Evolutionary conservation across 2,888 invertebrate genomes (phyloP), one percentile per base, ranked within the genome.

Genomic region (Allygus modestus): DNA sequence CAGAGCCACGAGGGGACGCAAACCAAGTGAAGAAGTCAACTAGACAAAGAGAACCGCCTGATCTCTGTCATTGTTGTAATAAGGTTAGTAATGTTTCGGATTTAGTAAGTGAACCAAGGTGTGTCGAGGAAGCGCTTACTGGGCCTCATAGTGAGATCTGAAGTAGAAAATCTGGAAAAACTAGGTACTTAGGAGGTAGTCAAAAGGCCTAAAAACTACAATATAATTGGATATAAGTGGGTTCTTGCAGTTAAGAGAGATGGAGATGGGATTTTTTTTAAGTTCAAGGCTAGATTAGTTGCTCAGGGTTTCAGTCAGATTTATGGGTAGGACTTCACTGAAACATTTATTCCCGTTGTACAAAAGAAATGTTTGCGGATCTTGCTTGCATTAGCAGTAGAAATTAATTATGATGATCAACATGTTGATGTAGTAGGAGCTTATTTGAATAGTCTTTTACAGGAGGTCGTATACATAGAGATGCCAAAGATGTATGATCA

Each of bases 361-460:
- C n/a, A 54, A 54, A 54, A 54, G n/a, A 54, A 20, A 54, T 37
- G 54, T 54, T 54, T 54, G 23, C n/a, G 54, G 23, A 54, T 54
- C n/a, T 54, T 7, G 26, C 37, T 43, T 41, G 41, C 73, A 31
- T 9, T 31, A 37, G 73, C n/a, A n/a, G 37, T 37, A 37, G 37
- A 37, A 41, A 43, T 0, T 26, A 23, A 75, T 41, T 28, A 12
- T 31, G 73, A 28, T n/a, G n/a, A n/a, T n/a, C n/a, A n/a, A n/a
- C n/a, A n/a, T n/a, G 5, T 73, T 37, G 37, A 37, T 37, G 37
- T 37, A 37, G 73, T 73, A 5, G 31, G 31, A 15, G 31, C 26
- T 17, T 73, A 73, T 31, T 73, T 73, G 12, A 73, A 73, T 31
- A 73, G 73, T 31, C 11, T 17, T 37, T 20, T 28, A 37, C 33